Evolutionary conservation across 2,888 invertebrate species (phyloP).

Genomic region (Bursaphelenchus okinawaensis): DNA sequence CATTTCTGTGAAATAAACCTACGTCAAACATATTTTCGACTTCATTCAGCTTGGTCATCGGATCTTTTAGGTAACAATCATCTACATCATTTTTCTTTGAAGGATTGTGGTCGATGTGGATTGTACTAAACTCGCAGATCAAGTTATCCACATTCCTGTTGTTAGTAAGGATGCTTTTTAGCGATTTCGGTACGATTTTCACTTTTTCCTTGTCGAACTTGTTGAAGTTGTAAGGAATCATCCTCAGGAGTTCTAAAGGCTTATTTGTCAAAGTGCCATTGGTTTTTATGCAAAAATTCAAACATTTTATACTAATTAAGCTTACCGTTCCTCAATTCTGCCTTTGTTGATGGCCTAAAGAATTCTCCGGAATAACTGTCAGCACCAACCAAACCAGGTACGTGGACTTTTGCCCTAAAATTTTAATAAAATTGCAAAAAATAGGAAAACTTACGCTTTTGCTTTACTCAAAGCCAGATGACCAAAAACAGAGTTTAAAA

Average conservation of each 20-base stretch:
- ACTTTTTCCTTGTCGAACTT: too few species aligned
- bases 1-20: too few species aligned
- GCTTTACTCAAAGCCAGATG: slow-evolving; percentile 31
- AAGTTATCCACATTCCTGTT: not conserved
- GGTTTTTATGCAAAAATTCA: not conserved
- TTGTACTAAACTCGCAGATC: slow-evolving; percentile 9
- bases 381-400: not conserved
- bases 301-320: too few species aligned
- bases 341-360: slow-evolving; percentile 4
- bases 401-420: slow-evolving; percentile 7
- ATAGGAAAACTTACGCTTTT: slow-evolving; percentile 23
- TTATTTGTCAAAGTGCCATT: not conserved
- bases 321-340: not conserved
- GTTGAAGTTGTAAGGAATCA: not conserved
- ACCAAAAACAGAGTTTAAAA: slow-evolving; percentile 40
- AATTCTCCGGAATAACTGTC: slow-evolving; percentile 9
- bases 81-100: not conserved
- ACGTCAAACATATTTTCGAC: too few species aligned
- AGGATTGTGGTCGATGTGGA: slow-evolving; percentile 8
- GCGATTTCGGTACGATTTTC: not conserved
- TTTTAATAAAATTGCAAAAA: not conserved
- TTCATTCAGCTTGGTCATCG: not conserved
- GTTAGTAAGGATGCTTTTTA: not conserved
- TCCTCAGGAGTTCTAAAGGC: not conserved
- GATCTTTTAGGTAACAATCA: not conserved